A percentile compares a stretch with the other conserved stretches of the same genome.
phyloP scores from a whole-genome alignment of 2,888 invertebrate species.

The Scrobipalpa atriplicella region DNA sequence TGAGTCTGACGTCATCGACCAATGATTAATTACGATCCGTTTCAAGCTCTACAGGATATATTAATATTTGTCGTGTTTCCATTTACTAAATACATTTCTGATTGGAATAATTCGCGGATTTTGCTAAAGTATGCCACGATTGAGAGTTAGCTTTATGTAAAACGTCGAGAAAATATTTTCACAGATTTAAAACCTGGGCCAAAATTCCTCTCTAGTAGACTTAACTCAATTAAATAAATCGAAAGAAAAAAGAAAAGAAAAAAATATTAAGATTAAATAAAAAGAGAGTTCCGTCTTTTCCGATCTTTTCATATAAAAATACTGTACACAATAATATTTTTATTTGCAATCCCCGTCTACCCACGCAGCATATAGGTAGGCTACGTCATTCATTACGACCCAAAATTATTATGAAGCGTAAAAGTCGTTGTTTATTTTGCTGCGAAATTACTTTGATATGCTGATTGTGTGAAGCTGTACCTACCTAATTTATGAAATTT shows the following conservation, averaged over 20 bases:
- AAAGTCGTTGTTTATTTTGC: too few relatives aligned
- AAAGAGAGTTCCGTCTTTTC: too few relatives aligned
- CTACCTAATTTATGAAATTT: too few relatives aligned
- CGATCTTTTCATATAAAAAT: too few relatives aligned
- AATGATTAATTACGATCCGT: constrained; percentile 12
- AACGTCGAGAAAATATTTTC: background rate
- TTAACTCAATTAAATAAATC: too few relatives aligned
- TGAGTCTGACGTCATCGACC: background rate
- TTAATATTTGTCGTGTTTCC: background rate
- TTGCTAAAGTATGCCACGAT: background rate
- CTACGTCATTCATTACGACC: background rate
- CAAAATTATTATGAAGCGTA: too few relatives aligned
- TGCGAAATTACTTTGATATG: too few relatives aligned
- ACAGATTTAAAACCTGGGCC: background rate
- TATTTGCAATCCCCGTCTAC: constrained; percentile 5
- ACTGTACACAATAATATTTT: constrained; percentile 11
- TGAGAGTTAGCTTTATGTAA: background rate
- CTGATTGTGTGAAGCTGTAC: too few relatives aligned
- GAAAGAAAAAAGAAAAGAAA: too few relatives aligned
- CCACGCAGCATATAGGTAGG: background rate
- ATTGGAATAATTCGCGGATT: background rate
- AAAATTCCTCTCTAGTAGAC: background rate
- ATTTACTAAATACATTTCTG: too few relatives aligned
- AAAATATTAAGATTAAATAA: too few relatives aligned
- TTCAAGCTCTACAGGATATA: background rate